Evolutionary conservation across 2,113 vertebrate genomes (phyloP), one percentile per base, ranked within the genome.

Genomic region (Smithornis capensis): DNA sequence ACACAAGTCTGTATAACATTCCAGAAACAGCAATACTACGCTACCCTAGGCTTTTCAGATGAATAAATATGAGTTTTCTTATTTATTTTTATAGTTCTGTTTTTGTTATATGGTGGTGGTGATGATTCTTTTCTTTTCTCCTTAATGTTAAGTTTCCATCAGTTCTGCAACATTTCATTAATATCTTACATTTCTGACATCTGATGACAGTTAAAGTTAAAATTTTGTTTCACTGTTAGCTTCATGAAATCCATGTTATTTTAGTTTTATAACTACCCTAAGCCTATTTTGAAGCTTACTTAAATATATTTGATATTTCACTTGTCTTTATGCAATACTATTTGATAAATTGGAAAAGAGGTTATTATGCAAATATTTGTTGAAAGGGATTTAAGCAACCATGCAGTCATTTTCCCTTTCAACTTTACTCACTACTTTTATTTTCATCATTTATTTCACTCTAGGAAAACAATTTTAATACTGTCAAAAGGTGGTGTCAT

Each of bases 111-210:
- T 38, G 7, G 1, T 65, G 6, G 17, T 42, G 5, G 12, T 68
- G 11, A 5, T 49, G 7, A 1, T 6, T 0, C 2, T 40, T 37
- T 16, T 40, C 47, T 44, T 62, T 7, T 5, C 5, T 55, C 17
- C 27, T 42, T 71, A 24, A 31, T 70, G 19, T 88, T n/a, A 52
- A 47, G 0, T 75, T 63, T 60, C 5, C 53, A 37, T 67, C 8
- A 62, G 29, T 53, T 81, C 44, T 78, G 16, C 60, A 90, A 29
- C 8, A 55, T 15, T 79, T 80, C 33, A 57, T 69, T 86, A 50
- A 18, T 24, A 19, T 70, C 42, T 67, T 22, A 7, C 7, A 31
- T 87, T 71, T 89, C 29, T 89, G 38, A 50, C 73, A 5, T 53
- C 12, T 85, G 10, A 49, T 86, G 19, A 64, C 7, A 70, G 1